Percentiles rank a stretch among this genome's conserved stretches.
Conservation (phyloP, 1,140 invertebrate genomes). For the Drosophila punjabiensis region DNA sequence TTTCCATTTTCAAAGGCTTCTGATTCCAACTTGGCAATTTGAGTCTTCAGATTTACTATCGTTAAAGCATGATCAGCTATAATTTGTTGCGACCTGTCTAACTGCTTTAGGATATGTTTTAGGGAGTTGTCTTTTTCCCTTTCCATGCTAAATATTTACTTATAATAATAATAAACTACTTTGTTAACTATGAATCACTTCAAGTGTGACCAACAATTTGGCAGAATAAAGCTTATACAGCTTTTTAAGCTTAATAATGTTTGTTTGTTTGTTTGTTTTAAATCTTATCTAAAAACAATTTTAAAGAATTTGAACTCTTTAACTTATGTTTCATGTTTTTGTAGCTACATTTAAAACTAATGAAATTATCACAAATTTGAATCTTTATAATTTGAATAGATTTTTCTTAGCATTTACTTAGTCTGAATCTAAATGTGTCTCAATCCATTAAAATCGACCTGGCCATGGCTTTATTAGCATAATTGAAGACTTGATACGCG, state of each 20-base stretch:
- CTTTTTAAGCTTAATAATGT: background rate
- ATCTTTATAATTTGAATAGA: too few relatives aligned
- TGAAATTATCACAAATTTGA: too few relatives aligned
- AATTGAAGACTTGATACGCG: background rate
- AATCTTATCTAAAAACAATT: background rate
- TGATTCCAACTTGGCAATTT: constrained; percentile 5
- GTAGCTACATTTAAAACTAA: too few relatives aligned
- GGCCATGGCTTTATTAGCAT: background rate
- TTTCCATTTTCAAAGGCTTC: constrained; percentile 1
- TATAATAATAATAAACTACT: background rate
- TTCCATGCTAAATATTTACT: background rate
- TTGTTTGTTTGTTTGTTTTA: background rate
- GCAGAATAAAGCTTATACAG: background rate
- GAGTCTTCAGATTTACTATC: background rate
- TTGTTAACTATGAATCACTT: background rate
- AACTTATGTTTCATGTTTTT: background rate
- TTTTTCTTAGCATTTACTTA: too few relatives aligned
- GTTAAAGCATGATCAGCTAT: background rate
- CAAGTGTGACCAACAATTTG: background rate
- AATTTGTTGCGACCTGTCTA: background rate
- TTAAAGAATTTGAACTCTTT: background rate
- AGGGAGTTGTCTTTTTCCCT: background rate
- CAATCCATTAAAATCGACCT: background rate
- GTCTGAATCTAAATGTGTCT: too few relatives aligned
- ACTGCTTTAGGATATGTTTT: background rate